Base-by-base conservation (phyloP, 2,113 vertebrate genomes). In the Aldabrachelys gigantea region DNA sequence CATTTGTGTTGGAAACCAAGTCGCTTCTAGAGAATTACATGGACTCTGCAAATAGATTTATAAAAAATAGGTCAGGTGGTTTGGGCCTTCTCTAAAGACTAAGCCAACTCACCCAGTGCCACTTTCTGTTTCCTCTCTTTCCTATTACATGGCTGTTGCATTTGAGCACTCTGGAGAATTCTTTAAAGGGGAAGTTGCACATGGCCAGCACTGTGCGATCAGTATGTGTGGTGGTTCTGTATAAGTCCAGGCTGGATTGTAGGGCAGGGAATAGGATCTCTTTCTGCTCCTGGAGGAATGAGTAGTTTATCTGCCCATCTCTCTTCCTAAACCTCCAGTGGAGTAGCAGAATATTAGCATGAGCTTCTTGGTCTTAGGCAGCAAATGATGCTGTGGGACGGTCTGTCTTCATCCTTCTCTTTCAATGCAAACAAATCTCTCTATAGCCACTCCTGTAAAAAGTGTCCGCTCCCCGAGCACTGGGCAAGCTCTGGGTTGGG, bases 1-100 rank as follows among this genome's bases (percentile, higher is more conserved):
- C 85, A 10, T 92, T 97, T 96, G 82, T 91, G 96, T 95, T 87
- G 92, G 91, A 95, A 95, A 95, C 92, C 95, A 84, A 95, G 82
- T 75, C 6, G 13, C n/a, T 87, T 91, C 16, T 80, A 0, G 1
- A 92, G 89, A 93, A 79, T 88, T 84, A 86, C 44, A 10, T 14
- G 83, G 29, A 12, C 85, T 91, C 81, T 95, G 87, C 91, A 91
- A 93, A 89, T 57, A 94, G 57, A 93, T 54, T 14, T 17, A 78
- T n/a, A 52, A 69, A 69, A 79, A 95, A 21, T 54, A 88, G 79
- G 54, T 92, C 2, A 0, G 72, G 72, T 62, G 76, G 90, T 93
- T 84, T 54, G 65, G 89, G 14, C 82, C 76, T 78, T 9, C 31
- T 69, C 25, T 2, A 53, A 59, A 86, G 56, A 12, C 80, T 72